Conservation (phyloP, 2,113 vertebrate species). For the Gnathonemus echidnorhynchus region DNA sequence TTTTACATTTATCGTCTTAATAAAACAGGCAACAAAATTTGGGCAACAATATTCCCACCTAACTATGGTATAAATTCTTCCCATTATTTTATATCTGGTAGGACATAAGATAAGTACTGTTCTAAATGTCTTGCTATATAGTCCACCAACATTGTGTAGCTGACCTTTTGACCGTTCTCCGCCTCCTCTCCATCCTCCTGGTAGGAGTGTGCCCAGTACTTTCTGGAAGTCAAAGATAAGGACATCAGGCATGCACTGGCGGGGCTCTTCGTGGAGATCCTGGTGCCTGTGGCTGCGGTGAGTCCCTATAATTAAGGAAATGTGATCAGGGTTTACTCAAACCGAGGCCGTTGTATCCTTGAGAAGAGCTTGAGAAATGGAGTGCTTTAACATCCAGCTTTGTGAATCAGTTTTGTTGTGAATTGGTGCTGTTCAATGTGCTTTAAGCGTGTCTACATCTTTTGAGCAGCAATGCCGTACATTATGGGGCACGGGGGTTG, state of each 20-base stretch:
- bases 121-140: not conserved
- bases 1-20: not conserved
- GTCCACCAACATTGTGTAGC: not conserved
- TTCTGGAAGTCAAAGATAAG: slow-evolving; percentile 98
- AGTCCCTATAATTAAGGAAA: slow-evolving; percentile 49
- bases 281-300: slow-evolving; percentile 95
- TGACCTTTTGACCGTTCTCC: slow-evolving; percentile 9
- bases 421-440: not conserved
- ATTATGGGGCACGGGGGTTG: not conserved
- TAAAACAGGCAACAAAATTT: not conserved
- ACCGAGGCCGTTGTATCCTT: not conserved
- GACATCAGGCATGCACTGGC: slow-evolving; percentile 96
- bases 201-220: slow-evolving; percentile 98
- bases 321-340: not conserved
- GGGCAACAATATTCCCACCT: not conserved
- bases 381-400: not conserved
- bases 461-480: not conserved
- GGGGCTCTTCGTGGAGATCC: slow-evolving; percentile 96
- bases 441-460: not conserved
- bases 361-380: not conserved
- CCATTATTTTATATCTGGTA: not conserved
- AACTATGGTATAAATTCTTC: not conserved
- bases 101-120: not conserved
- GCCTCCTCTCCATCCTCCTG: slow-evolving; percentile 33
- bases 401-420: not conserved